Percentiles rank a stretch among this genome's conserved stretches.
Evolutionary conservation across 2,888 invertebrate species (phyloP).

Genomic region (Rotaria sp.): DNA sequence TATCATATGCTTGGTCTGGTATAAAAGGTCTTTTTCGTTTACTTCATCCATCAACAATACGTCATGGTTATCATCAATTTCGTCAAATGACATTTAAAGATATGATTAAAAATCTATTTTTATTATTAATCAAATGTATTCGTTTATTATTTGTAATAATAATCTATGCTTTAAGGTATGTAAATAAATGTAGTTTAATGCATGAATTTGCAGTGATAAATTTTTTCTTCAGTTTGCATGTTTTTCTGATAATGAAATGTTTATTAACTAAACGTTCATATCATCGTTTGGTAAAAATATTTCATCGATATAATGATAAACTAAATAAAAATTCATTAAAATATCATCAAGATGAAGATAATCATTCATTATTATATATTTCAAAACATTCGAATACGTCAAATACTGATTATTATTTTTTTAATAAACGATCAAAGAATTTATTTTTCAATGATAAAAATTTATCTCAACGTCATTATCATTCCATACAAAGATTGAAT

Average conservation of each 20-base stretch:
- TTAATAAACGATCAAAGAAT: no score
- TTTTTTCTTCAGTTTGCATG: conserved; percentile 28
- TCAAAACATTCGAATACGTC: not conserved
- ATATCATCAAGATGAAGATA: not conserved
- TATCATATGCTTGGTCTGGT: not conserved
- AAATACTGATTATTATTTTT: not conserved
- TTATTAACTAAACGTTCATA: not conserved
- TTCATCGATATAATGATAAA: not conserved
- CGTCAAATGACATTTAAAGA: conserved; percentile 17
- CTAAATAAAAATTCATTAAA: not conserved
- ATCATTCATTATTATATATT: not conserved
- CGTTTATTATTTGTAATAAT: not conserved
- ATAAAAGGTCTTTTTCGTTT: conserved; percentile 25
- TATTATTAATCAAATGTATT: not conserved
- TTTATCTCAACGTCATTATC: not conserved
- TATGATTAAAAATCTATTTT: not conserved
- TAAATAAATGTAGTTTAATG: not conserved
- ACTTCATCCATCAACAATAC: conserved; percentile 22
- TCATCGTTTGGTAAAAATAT: not conserved
- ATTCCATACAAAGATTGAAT: not conserved
- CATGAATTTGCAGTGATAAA: not conserved
- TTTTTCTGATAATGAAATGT: not conserved
- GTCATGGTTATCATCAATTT: not conserved
- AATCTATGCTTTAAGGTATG: not conserved
- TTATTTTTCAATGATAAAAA: not conserved